phyloP scores from a whole-genome alignment of 2,888 invertebrate genomes.

The Lagria hirta region DNA sequence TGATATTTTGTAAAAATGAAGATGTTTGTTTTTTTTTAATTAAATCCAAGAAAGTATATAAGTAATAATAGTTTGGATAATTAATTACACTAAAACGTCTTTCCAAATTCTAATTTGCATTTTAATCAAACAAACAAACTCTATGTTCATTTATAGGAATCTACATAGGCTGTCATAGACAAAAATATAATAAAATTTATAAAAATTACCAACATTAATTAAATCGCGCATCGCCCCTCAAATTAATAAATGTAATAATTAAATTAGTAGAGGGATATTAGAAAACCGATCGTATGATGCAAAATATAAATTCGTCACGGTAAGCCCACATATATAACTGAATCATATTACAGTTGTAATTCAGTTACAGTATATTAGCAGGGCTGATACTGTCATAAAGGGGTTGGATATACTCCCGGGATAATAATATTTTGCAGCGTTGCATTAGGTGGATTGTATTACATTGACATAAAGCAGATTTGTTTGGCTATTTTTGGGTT shows the following conservation, averaged over 20 bases:
- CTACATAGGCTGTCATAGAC: too few species aligned
- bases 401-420: conserved; percentile 38
- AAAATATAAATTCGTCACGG: conserved; percentile 50
- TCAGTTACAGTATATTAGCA: conserved; percentile 44
- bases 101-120: too few species aligned
- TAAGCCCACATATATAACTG: conserved; percentile 46
- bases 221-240: conserved; percentile 35
- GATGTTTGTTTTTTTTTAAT: too few species aligned
- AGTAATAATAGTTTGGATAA: too few species aligned
- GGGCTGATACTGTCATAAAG: conserved; percentile 42
- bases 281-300: conserved; percentile 35
- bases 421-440: conserved; percentile 35
- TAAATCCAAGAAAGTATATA: too few species aligned
- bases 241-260: conserved; percentile 47
- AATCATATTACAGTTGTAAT: conserved; percentile 45
- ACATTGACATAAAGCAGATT: conserved; percentile 34
- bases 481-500: conserved; percentile 14
- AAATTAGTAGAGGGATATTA: conserved; percentile 41
- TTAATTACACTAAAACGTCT: too few species aligned
- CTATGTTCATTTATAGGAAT: too few species aligned
- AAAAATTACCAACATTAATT: too few species aligned
- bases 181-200: too few species aligned
- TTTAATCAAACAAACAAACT: too few species aligned
- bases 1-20: too few species aligned
- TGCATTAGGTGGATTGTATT: conserved; percentile 30